These are phyloP conservation scores for Anolis carolinensis DNA, from an alignment of 2,113 vertebrate species.

Conservation along the genomic window DNA sequence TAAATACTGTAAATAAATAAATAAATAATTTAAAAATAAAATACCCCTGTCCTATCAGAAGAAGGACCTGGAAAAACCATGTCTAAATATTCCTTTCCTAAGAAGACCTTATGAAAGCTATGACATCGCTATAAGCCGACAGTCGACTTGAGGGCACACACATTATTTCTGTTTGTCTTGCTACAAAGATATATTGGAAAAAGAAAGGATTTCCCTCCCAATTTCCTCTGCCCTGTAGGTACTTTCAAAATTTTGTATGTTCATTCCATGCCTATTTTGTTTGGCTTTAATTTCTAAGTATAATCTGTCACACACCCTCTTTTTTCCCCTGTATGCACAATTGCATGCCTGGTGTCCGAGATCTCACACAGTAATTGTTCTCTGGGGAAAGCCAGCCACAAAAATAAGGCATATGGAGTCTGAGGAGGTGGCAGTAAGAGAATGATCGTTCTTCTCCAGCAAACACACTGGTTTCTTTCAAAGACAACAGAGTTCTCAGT, in stretches of 20 bases:
- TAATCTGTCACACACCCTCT: background rate
- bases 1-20: too few species aligned
- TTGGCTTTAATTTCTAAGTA: background rate
- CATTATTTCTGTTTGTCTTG: background rate
- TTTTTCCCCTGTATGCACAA: background rate
- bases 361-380: conserved; percentile 56
- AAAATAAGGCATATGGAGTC: conserved; percentile 65
- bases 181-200: too few species aligned
- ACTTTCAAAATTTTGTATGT: background rate
- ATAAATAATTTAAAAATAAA: too few species aligned
- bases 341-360: conserved; percentile 56
- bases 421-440: conserved; percentile 37
- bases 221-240: background rate
- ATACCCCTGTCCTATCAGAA: too few species aligned
- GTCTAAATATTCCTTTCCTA: too few species aligned
- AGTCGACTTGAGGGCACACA: background rate
- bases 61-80: too few species aligned
- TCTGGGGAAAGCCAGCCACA: conserved; percentile 67
- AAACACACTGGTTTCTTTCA: conserved; percentile 46
- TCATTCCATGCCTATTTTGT: background rate
- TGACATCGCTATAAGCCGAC: too few species aligned
- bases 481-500: conserved; percentile 40
- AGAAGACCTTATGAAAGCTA: too few species aligned
- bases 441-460: conserved; percentile 39
- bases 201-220: background rate